Percentiles rank a stretch among this genome's conserved stretches.
phyloP scores from a whole-genome alignment of 2,113 vertebrate genomes.

The Cardinalis cardinalis region DNA sequence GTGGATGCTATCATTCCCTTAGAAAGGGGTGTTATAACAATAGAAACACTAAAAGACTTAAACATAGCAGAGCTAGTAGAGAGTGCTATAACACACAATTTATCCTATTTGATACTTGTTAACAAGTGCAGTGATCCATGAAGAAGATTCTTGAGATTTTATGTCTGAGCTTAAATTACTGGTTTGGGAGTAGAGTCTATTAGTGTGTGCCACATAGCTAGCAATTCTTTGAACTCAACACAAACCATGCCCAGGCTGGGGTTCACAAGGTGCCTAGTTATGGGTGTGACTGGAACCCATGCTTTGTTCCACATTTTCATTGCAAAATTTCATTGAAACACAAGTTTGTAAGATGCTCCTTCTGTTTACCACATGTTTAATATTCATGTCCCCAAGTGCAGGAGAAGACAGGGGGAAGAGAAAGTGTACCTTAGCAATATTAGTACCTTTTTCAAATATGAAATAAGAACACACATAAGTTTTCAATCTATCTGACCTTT shows the following conservation, averaged over 20 bases:
- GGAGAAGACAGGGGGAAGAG: not conserved
- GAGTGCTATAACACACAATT: constrained; percentile 41
- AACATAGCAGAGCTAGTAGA: not conserved
- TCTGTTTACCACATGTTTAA: constrained; percentile 29
- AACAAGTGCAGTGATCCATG: constrained; percentile 58
- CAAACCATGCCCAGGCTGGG: not conserved
- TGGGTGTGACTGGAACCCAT: constrained; percentile 4
- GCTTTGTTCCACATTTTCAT: constrained; percentile 19
- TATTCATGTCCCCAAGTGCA: not conserved
- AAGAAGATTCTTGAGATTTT: constrained; percentile 61
- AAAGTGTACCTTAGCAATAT: not conserved
- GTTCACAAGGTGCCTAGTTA: constrained; percentile 16
- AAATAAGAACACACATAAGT: constrained; percentile 8
- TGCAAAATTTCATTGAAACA: constrained; percentile 27
- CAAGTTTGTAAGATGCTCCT: not conserved
- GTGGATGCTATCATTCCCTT: not conserved
- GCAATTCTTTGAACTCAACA: constrained; percentile 41
- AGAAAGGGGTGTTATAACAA: not conserved
- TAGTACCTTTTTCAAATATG: constrained; percentile 18
- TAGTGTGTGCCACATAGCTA: constrained; percentile 6
- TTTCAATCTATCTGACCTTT: constrained; percentile 57
- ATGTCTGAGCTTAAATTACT: constrained; percentile 53
- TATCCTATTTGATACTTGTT: constrained; percentile 53
- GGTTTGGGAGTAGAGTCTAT: constrained; percentile 49
- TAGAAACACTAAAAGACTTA: constrained; percentile 20